Evolutionary conservation across 1,140 invertebrate species (phyloP), one percentile per base, ranked within the genome.

Genomic region (Drosophila guanche): DNA sequence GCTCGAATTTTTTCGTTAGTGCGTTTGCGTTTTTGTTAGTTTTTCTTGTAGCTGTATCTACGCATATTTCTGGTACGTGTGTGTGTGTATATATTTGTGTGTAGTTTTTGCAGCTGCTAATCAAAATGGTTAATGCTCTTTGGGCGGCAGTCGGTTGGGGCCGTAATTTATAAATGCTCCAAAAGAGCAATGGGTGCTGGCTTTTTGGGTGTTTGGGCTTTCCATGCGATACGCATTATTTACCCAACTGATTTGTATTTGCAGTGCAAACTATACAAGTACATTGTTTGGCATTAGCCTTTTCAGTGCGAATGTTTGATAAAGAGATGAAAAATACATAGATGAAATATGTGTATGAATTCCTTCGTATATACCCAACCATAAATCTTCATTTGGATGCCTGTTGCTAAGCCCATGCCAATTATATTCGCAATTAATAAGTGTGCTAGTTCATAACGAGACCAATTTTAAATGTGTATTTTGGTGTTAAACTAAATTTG

Each of bases 241-340:
- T 88, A 88, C 83, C 75, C 83, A 88, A 88, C 83, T 88, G 83
- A 88, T 88, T 88, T 76, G 78, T 88, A 79, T 88, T 88, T 88
- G 83, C 83, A 88, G 56, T 88, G 83, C 75, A 83, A 88, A 88
- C 62, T 69, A 68, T 56, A 53, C 42, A 50, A 50, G 40, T 60
- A 43, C 23, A 22, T 47, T 33, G 27, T 3, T 8, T 61, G 14
- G 10, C 42, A 50, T 50, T 54, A 42, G 14, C 22, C 29, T 27
- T 48, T 40, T 4, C 10, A 37, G 33, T 37, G 33, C 33, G 33
- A 37, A 12, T 12, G 10, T 4, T 37, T 10, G 33, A 37, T 37
- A 37, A 37, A 37, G 10, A 37, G 10, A 67, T 66, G 29, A 10
- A 16, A 10, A 7, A 62, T 37, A 8, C 14, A 33, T 27, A 8